These are phyloP conservation scores for Trachelus troglodyta DNA, from an alignment of 2,888 invertebrate genomes.

Conservation along the genomic window DNA sequence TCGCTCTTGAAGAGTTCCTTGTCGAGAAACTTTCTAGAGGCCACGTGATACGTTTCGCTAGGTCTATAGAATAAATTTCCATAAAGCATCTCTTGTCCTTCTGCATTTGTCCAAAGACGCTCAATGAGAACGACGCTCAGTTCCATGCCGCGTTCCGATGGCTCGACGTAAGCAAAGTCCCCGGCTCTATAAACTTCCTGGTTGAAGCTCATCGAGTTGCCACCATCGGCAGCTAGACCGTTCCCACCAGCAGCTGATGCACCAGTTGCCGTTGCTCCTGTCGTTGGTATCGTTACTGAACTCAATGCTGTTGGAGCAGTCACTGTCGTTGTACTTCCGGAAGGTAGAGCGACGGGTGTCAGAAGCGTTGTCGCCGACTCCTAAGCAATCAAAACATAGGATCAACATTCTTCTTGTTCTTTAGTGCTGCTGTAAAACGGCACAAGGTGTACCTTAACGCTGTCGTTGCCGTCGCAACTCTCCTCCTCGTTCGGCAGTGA, in stretches of 20 bases:
- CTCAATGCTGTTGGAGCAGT: neutral
- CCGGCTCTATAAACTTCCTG: conserved; percentile 83
- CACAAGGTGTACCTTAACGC: conserved; percentile 47
- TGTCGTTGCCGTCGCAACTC: conserved; percentile 63
- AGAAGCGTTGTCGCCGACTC: neutral
- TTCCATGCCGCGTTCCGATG: conserved; percentile 75
- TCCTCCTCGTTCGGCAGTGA: conserved; percentile 79
- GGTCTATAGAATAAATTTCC: conserved; percentile 94
- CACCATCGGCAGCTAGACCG: conserved; percentile 57
- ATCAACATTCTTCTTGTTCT: neutral
- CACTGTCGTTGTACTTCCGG: neutral
- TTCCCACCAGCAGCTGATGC: neutral
- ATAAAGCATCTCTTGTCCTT: conserved; percentile 87
- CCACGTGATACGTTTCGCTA: conserved; percentile 95
- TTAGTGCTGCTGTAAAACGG: neutral
- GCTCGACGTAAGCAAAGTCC: conserved; percentile 92
- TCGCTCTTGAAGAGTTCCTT: conserved; percentile 98
- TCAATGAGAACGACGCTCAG: conserved; percentile 89
- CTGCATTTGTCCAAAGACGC: conserved; percentile 86
- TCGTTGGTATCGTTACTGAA: neutral
- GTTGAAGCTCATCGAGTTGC: conserved; percentile 78
- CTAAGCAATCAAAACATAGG: neutral
- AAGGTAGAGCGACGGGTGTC: neutral
- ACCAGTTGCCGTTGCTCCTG: neutral
- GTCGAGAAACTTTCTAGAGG: conserved; percentile 94